Percentiles rank a stretch among this genome's conserved stretches.
phyloP scores from a whole-genome alignment of 1,140 invertebrate species.

The Hycleus cichorii region DNA sequence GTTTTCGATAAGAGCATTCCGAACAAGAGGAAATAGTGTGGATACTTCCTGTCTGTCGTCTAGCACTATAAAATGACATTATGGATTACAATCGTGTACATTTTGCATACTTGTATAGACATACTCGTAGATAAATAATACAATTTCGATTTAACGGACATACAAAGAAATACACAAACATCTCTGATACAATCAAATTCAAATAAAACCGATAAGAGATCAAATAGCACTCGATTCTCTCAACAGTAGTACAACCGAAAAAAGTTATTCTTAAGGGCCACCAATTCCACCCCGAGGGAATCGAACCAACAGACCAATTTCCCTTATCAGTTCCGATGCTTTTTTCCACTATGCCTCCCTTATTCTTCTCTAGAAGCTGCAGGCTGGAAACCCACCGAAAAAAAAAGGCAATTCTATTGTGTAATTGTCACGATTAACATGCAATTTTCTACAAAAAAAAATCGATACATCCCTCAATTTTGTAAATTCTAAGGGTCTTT shows the following conservation, averaged over 20 bases:
- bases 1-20: slow-evolving; percentile 19
- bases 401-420: too few relatives aligned
- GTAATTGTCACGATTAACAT: too few relatives aligned
- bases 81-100: slow-evolving; percentile 10
- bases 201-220: slow-evolving; percentile 14
- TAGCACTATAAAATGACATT: slow-evolving; percentile 15
- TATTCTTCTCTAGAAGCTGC: too few relatives aligned
- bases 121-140: background rate
- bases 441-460: too few relatives aligned
- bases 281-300: slow-evolving; percentile 13
- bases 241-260: background rate
- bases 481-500: background rate
- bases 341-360: too few relatives aligned
- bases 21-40: slow-evolving; percentile 17
- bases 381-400: too few relatives aligned
- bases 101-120: background rate
- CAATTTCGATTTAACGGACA: background rate
- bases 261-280: background rate
- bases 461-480: too few relatives aligned
- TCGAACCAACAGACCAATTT: slow-evolving; percentile 12
- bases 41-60: slow-evolving; percentile 9
- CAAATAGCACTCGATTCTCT: slow-evolving; percentile 13
- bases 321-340: slow-evolving; percentile 6
- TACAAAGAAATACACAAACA: background rate
- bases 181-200: slow-evolving; percentile 12